Percentiles rank a stretch among this genome's conserved stretches.
Conservation (phyloP, 2,797 vertebrate genomes). For the Sciaenops ocellatus region DNA sequence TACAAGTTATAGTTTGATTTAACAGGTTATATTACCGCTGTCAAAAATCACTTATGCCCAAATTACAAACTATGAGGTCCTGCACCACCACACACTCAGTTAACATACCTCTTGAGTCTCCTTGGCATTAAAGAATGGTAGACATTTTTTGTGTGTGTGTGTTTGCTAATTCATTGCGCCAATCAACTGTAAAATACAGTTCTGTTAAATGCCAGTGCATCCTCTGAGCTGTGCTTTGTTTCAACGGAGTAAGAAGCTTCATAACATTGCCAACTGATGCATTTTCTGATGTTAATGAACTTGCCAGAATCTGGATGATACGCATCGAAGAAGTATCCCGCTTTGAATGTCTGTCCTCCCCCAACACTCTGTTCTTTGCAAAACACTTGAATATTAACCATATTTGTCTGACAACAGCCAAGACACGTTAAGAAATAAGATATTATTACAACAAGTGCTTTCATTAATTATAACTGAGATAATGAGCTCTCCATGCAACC, state of each 20-base stretch:
- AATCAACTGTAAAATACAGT: constrained; percentile 72
- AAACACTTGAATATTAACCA: constrained; percentile 21
- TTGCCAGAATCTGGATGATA: constrained; percentile 46
- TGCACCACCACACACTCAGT: constrained; percentile 39
- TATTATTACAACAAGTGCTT: constrained; percentile 32
- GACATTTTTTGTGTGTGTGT: constrained; percentile 46
- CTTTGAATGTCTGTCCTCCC: neutral
- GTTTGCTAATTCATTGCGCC: constrained; percentile 65
- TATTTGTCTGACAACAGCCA: constrained; percentile 12
- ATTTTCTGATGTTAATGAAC: constrained; percentile 72
- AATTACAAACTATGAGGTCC: constrained; percentile 11
- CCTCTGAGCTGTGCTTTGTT: constrained; percentile 67
- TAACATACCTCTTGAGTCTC: constrained; percentile 45
- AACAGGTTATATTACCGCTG: constrained; percentile 26
- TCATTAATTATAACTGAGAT: constrained; percentile 36
- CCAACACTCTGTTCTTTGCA: constrained; percentile 12
- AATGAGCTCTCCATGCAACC: constrained; percentile 36
- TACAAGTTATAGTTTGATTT: constrained; percentile 21
- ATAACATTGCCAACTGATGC: constrained; percentile 67
- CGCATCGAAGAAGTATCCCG: neutral
- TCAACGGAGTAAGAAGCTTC: constrained; percentile 23
- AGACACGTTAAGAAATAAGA: constrained; percentile 12
- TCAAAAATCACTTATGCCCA: constrained; percentile 14
- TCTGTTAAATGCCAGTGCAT: constrained; percentile 72
- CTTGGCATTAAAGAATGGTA: constrained; percentile 55